A percentile compares a stretch with the other conserved stretches of the same genome.
Evolutionary conservation across 2,888 invertebrate genomes (phyloP).

Genomic region (Carcina quercana): DNA sequence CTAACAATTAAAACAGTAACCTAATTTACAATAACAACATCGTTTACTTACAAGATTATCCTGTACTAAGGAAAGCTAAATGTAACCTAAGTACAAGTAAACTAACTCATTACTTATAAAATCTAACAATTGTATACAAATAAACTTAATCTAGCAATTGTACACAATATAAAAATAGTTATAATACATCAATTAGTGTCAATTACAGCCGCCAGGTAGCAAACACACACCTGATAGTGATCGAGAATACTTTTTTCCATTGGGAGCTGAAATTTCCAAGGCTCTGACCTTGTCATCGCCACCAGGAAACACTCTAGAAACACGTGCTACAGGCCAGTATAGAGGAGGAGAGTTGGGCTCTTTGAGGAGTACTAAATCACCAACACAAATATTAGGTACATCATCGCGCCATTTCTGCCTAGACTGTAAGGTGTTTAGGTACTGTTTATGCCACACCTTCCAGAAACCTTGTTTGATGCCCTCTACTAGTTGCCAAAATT

Average conservation of each 20-base stretch:
- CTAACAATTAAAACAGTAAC: too few relatives aligned
- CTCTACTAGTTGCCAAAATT: background rate
- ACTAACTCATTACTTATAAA: too few relatives aligned
- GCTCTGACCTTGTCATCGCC: background rate
- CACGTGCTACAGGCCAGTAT: background rate
- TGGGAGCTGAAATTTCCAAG: background rate
- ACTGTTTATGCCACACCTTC: slow-evolving; percentile 1
- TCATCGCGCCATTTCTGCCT: background rate
- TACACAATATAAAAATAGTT: too few relatives aligned
- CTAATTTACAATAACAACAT: too few relatives aligned
- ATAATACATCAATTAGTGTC: too few relatives aligned
- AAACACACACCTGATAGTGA: background rate
- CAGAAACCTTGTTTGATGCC: slow-evolving; percentile 1
- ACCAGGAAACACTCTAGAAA: background rate
- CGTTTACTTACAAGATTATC: too few relatives aligned
- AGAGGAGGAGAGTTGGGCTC: background rate
- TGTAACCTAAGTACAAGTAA: too few relatives aligned
- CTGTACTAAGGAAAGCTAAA: too few relatives aligned
- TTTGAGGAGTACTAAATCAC: background rate
- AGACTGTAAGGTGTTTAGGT: background rate
- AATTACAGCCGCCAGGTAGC: too few relatives aligned
- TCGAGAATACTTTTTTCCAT: background rate
- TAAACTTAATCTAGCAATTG: too few relatives aligned
- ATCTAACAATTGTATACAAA: too few relatives aligned
- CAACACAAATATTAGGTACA: background rate